Percentiles rank a stretch among this genome's conserved stretches.
Conservation (phyloP, 2,113 vertebrate species). For the Perca fluviatilis region DNA sequence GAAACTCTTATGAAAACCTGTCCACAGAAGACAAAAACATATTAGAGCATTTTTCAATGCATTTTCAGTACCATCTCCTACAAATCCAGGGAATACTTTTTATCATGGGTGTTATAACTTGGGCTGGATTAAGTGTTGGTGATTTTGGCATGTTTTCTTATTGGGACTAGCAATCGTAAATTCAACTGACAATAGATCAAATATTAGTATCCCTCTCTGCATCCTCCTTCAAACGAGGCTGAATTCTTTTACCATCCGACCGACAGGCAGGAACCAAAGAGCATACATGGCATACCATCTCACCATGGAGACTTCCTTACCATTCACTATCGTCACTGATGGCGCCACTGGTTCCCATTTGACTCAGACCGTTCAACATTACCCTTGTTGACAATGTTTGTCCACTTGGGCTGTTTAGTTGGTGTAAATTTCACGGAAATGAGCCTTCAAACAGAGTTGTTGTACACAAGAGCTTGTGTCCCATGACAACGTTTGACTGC, state of each 20-base stretch:
- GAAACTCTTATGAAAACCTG: too few relatives aligned
- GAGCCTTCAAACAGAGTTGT: constrained; percentile 29
- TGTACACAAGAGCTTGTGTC: constrained; percentile 52
- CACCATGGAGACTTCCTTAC: constrained; percentile 56
- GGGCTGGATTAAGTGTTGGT: neutral
- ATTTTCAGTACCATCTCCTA: neutral
- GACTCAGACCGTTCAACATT: constrained; percentile 16
- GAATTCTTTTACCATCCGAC: constrained; percentile 31
- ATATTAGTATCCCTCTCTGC: neutral
- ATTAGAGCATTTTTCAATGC: neutral
- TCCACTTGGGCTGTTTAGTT: constrained; percentile 40
- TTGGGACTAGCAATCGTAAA: neutral
- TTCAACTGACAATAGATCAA: neutral
- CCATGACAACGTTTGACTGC: constrained; percentile 53
- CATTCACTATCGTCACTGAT: constrained; percentile 53
- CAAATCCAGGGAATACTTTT: neutral
- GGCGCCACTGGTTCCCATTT: constrained; percentile 25
- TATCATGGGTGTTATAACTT: neutral
- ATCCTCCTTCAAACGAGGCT: neutral
- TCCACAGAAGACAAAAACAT: neutral
- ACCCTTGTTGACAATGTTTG: constrained; percentile 60
- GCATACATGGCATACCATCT: constrained; percentile 43
- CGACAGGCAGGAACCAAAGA: constrained; percentile 5
- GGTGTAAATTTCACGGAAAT: constrained; percentile 38
- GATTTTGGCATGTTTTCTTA: neutral